phyloP scores from a whole-genome alignment of 2,888 invertebrate species.

The Oligia strigilis region DNA sequence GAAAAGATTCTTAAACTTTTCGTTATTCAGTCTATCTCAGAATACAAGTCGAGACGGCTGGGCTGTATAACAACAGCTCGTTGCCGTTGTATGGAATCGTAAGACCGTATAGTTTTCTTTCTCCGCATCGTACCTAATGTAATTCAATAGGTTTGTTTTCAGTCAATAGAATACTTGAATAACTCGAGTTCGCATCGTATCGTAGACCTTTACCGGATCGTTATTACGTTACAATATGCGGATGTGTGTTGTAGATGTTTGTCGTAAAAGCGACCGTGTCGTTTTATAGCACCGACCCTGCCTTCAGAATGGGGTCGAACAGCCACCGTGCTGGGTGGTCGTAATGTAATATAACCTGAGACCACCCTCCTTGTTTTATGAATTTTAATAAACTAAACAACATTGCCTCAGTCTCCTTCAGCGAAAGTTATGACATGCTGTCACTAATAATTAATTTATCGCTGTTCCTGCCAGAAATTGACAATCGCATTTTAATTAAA shows the following conservation, averaged over 20 bases:
- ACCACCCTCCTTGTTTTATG: conserved; percentile 79
- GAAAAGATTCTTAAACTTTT: conserved; percentile 45
- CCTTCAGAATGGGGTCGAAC: conserved; percentile 73
- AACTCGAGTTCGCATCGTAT: conserved; percentile 79
- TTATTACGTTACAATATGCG: conserved; percentile 76
- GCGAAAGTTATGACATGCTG: conserved; percentile 56
- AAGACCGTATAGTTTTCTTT: conserved; percentile 64
- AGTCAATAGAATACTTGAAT: conserved; percentile 77
- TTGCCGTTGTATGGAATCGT: conserved; percentile 59
- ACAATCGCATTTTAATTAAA: neutral
- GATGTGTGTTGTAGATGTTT: conserved; percentile 78
- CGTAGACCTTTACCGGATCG: conserved; percentile 78
- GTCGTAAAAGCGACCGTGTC: conserved; percentile 83
- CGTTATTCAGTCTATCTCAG: conserved; percentile 47
- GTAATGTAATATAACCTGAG: conserved; percentile 79
- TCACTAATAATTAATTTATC: conserved; percentile 12
- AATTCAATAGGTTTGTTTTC: conserved; percentile 71
- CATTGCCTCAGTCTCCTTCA: conserved; percentile 64
- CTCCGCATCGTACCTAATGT: conserved; percentile 63
- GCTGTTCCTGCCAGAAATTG: neutral
- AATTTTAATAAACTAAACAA: conserved; percentile 80
- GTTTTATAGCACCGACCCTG: conserved; percentile 79
- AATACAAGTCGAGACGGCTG: conserved; percentile 42
- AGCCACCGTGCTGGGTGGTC: conserved; percentile 79
- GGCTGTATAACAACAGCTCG: conserved; percentile 55